These are phyloP conservation scores for Actenoides lindsayi DNA, from an alignment of 2,113 vertebrate genomes.

Conservation along the genomic window DNA sequence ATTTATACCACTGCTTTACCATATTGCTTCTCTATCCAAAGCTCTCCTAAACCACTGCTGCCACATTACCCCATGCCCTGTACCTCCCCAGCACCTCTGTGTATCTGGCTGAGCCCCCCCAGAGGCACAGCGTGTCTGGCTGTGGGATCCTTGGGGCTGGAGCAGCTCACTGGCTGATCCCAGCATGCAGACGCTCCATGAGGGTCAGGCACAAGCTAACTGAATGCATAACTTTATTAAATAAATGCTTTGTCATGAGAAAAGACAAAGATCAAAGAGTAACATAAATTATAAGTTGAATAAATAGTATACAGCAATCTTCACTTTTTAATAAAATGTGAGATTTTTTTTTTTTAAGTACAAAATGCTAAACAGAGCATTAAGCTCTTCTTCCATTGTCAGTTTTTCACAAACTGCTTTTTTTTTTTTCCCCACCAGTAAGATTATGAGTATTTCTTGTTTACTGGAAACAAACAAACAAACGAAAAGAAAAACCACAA, in stretches of 20 bases:
- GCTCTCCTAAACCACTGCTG: neutral
- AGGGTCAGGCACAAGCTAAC: slow-evolving; percentile 72
- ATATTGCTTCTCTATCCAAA: neutral
- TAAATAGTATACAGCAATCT: slow-evolving; percentile 99
- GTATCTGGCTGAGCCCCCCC: neutral
- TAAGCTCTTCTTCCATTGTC: slow-evolving; percentile 83
- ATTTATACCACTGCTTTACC: neutral
- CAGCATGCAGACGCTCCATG: neutral
- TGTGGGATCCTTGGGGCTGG: rapidly evolving
- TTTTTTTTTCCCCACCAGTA: slow-evolving; percentile 74
- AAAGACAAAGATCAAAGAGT: slow-evolving; percentile 99
- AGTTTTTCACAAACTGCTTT: slow-evolving; percentile 83
- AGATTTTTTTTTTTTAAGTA: slow-evolving; percentile 90
- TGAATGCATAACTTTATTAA: slow-evolving; percentile 99
- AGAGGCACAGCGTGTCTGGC: rapidly evolving
- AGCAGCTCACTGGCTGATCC: neutral
- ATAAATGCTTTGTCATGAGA: slow-evolving; percentile 99
- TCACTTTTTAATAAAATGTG: slow-evolving; percentile 98
- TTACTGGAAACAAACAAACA: slow-evolving; percentile 73
- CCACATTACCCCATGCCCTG: too few species aligned
- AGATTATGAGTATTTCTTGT: slow-evolving; percentile 85
- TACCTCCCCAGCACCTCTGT: neutral
- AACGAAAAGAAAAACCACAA: slow-evolving; percentile 51
- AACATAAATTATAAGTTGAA: slow-evolving; percentile 99
- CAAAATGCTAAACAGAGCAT: slow-evolving; percentile 94